A percentile compares a stretch with the other conserved stretches of the same genome.
Evolutionary conservation across 92 coral and sea anemone genomes (phyloP).

Genomic region (Heteractis magnifica): DNA sequence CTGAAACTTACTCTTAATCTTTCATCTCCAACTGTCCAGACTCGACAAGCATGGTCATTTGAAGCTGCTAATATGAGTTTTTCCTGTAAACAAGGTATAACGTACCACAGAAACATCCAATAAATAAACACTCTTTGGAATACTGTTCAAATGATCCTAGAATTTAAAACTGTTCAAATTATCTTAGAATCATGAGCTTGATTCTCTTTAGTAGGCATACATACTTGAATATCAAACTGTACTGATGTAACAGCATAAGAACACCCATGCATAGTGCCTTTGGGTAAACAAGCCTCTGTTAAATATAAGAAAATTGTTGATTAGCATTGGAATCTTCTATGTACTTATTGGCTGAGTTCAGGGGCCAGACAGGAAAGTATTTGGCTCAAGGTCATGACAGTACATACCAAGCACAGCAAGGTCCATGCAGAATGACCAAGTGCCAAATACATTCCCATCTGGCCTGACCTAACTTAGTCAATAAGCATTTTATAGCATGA

Average conservation of each 20-base stretch:
- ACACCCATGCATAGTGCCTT: conserved; percentile 83
- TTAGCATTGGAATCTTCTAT: neutral
- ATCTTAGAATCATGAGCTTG: neutral
- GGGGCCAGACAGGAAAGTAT: too few relatives aligned
- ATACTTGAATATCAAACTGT: conserved; percentile 89
- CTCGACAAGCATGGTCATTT: conserved; percentile 90
- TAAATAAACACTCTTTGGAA: too few relatives aligned
- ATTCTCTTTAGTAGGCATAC: neutral
- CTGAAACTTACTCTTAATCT: conserved; percentile 75
- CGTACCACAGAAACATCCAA: neutral
- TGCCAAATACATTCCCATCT: neutral
- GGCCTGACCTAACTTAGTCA: neutral
- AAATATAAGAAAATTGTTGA: neutral
- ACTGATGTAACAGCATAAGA: conserved; percentile 91
- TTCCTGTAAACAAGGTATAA: conserved; percentile 49
- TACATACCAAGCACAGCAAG: too few relatives aligned
- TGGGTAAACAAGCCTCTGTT: conserved; percentile 29
- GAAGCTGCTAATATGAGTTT: conserved; percentile 88
- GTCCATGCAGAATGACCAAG: too few relatives aligned
- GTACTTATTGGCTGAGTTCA: too few relatives aligned
- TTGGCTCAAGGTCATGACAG: too few relatives aligned
- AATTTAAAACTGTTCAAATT: neutral
- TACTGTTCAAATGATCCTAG: neutral
- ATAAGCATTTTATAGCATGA: too few relatives aligned
- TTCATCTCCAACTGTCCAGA: conserved; percentile 91